phyloP scores from a whole-genome alignment of 2,797 vertebrate species.

The Falco peregrinus region DNA sequence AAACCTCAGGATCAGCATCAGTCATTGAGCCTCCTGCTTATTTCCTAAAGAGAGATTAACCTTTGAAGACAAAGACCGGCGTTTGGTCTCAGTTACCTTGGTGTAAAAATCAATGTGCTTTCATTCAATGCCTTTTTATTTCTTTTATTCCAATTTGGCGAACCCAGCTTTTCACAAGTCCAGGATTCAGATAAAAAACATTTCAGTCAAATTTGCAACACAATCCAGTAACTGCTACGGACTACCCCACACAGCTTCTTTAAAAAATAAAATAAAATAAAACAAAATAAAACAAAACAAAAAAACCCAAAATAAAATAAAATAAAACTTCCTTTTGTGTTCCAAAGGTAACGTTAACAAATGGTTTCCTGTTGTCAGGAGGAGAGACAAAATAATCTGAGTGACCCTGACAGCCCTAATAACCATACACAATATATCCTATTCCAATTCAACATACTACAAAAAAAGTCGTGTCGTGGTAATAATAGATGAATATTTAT shows the following conservation, averaged over 20 bases:
- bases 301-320: neutral
- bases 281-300: neutral
- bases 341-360: neutral
- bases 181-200: neutral
- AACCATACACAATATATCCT: neutral
- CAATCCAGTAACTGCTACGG: neutral
- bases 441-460: neutral
- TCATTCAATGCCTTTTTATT: neutral
- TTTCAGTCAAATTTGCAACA: neutral
- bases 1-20: constrained; percentile 55
- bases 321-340: neutral
- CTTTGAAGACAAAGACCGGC: constrained; percentile 16
- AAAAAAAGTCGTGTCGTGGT: neutral
- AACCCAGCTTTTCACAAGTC: neutral
- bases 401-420: neutral
- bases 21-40: constrained; percentile 28
- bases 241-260: neutral
- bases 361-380: neutral
- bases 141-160: neutral
- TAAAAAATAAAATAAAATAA: neutral
- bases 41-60: constrained; percentile 51
- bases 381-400: neutral
- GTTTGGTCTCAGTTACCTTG: constrained; percentile 22
- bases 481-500: neutral
- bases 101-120: constrained; percentile 43